Base-by-base conservation (phyloP, 2,888 invertebrate species). In the Sinohyriopsis cumingii region DNA sequence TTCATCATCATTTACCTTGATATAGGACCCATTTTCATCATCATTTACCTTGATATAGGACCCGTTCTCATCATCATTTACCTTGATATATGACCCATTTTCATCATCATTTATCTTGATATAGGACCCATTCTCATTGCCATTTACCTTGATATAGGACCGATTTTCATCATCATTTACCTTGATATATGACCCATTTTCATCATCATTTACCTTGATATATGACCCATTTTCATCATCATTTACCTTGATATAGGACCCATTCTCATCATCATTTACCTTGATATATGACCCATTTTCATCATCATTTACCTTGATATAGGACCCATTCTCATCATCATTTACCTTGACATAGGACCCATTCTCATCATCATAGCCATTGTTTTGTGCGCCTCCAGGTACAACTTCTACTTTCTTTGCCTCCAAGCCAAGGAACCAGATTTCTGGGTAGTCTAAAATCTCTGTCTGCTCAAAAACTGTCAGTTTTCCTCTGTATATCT, bases 381-480 rank as follows among this genome's bases (percentile, higher is more conserved):
- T 86, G 73, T 89, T 89, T 67, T 87, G 86, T 45, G 87, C 81
- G 54, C 84, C 79, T 1, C 87, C 89, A 20, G 84, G 82, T 45
- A 85, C 80, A 61, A 84, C 88, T 63, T 89, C 88, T 25, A 89
- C 81, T 73, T 90, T 90, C 80, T 89, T 89, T 6, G 87, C 86
- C 59, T 89, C 89, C 60, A 88, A 73, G 22, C 89, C 90, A 81
- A 97, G 93, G 91, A 96, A 98, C 96, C 96, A 98, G 79, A 98
- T 94, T 90, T 98, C 96, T 15, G 96, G 95, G 91, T 96, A 98
- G 68, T 90, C 87, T 84, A 96, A 94, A 77, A 98, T 94, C 91
- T 98, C 98, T 82, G 93, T 94, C 86, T 95, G 93, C 91, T 98
- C 98, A 92, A 95, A 96, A 84, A 95, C 95, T 65, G 96, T 95